phyloP scores from a whole-genome alignment of 2,113 vertebrate species.

The Pithys albifrons region DNA sequence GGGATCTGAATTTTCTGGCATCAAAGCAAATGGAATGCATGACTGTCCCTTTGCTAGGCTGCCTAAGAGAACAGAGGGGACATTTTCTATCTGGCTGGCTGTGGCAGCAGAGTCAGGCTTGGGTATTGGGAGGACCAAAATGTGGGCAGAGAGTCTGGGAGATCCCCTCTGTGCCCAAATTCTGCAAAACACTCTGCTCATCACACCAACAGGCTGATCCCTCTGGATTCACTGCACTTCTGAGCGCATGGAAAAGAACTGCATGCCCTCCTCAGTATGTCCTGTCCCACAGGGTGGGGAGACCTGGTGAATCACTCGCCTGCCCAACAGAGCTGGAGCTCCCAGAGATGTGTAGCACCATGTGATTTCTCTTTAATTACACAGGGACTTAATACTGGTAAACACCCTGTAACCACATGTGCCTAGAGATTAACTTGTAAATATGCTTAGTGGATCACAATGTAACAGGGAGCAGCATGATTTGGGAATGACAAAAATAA shows the following conservation, averaged over 20 bases:
- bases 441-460: conserved; percentile 54
- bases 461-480: neutral
- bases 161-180: neutral
- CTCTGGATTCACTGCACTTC: neutral
- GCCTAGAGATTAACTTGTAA: conserved; percentile 35
- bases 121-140: neutral
- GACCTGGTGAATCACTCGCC: neutral
- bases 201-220: neutral
- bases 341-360: neutral
- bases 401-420: conserved; percentile 56
- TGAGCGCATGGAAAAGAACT: neutral
- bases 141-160: neutral
- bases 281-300: neutral
- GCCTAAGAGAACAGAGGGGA: neutral
- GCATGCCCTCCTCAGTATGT: neutral
- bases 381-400: conserved; percentile 49
- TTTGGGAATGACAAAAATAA: conserved; percentile 55
- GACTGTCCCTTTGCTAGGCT: neutral
- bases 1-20: neutral
- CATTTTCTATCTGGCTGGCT: neutral
- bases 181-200: neutral
- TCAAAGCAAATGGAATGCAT: neutral
- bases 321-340: neutral
- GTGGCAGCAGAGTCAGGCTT: neutral
- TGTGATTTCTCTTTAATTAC: conserved; percentile 54